Percentiles rank a stretch among this genome's conserved stretches.
Conservation (phyloP, 1,140 invertebrate genomes). For the Drosophila prosaltans region DNA sequence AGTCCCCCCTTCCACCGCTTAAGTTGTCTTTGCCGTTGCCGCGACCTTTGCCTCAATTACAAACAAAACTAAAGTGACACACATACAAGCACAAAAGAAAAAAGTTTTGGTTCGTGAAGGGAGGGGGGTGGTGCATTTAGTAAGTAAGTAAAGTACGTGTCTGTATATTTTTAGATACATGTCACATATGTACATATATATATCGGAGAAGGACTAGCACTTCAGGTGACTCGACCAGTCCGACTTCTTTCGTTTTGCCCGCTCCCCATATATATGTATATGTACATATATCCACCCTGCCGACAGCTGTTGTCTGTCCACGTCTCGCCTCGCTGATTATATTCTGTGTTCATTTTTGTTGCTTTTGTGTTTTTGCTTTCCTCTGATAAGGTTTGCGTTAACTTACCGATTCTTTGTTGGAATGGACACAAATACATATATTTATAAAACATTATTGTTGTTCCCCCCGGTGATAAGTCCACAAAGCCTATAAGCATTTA, state of each 20-base stretch:
- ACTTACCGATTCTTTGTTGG: conserved; percentile 16
- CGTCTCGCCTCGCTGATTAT: conserved; percentile 53
- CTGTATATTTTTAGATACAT: conserved; percentile 35
- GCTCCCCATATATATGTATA: not conserved
- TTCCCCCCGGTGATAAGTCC: conserved; percentile 31
- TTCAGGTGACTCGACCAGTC: conserved; percentile 42
- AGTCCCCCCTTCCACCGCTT: not conserved
- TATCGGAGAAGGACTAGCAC: conserved; percentile 20
- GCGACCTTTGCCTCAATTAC: conserved; percentile 81
- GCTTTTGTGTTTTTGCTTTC: conserved; percentile 11
- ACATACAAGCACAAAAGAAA: conserved; percentile 34
- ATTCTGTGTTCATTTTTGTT: not conserved
- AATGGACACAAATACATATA: not conserved
- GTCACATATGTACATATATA: not conserved
- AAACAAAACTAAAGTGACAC: conserved; percentile 61
- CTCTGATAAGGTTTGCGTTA: conserved; percentile 11
- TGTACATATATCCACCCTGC: conserved; percentile 3
- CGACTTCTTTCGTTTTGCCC: not conserved
- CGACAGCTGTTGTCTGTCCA: conserved; percentile 25
- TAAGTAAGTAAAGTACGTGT: conserved; percentile 47
- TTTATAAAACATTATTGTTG: not conserved
- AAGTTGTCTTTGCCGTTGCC: conserved; percentile 25
- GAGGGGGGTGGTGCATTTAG: conserved; percentile 18
- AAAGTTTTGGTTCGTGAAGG: conserved; percentile 22
- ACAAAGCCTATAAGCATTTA: conserved; percentile 4